Conservation (phyloP, 2,888 invertebrate genomes). For the Plutella xylostella region DNA sequence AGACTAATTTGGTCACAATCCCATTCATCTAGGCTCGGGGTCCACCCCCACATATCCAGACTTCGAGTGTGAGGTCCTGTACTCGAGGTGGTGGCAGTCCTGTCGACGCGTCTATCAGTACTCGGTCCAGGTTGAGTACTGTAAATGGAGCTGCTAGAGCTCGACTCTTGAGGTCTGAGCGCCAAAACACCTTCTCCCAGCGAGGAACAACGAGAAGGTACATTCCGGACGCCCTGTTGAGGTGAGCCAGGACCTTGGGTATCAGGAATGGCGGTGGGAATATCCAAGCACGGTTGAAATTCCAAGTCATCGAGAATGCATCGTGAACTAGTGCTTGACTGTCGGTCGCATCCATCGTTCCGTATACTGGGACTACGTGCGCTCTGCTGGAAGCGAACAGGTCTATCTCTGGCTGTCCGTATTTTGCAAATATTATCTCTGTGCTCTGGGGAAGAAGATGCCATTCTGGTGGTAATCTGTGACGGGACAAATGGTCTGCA, state of each 20-base stretch:
- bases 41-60: neutral
- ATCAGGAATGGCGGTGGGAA: neutral
- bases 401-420: neutral
- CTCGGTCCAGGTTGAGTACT: too few species aligned
- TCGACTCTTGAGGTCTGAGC: too few species aligned
- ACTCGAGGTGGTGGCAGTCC: neutral
- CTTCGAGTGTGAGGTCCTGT: neutral
- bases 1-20: neutral
- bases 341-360: neutral
- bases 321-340: neutral
- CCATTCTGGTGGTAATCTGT: neutral
- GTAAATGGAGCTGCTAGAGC: too few species aligned
- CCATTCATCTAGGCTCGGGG: neutral
- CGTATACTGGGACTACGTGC: neutral
- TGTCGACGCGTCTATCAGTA: too few species aligned
- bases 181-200: neutral
- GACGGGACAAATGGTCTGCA: constrained; percentile 8
- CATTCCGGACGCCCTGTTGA: neutral
- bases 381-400: neutral
- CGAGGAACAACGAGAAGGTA: neutral
- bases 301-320: neutral
- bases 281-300: neutral
- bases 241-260: neutral
- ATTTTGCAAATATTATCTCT: neutral
- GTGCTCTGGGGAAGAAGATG: neutral